Base-by-base conservation (phyloP, 2,888 invertebrate genomes). In the Nomada flava region DNA sequence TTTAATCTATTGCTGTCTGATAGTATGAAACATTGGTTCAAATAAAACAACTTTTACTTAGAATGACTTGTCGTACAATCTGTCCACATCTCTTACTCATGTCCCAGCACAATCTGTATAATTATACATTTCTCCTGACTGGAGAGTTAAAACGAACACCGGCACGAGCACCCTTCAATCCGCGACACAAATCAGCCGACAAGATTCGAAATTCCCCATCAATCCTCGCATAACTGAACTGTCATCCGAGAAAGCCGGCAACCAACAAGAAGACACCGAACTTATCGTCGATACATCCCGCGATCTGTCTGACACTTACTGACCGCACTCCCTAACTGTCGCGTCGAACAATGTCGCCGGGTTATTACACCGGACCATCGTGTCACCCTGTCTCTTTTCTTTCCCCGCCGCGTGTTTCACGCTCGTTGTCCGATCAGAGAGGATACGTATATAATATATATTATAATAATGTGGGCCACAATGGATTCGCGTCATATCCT, bases 401-500 rank as follows among this genome's bases (percentile, higher is more conserved):
- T 82, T 82, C 80, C 67, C 79, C 42, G 52, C 47, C 18, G 52
- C 52, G 18, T 65, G 64, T 78, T 74, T 80, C 85, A 80, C 88
- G 76, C 84, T 81, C 84, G 57, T 53, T 79, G 83, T 74, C 74
- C 79, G 63, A 62, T 81, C 77, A 42, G 47, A 71, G 88, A 88
- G 90, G 86, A 89, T 85, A 87, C 83, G 70, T 78, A 77, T 86
- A 83, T 81, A 84, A 89, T 86, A 89, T 90, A 87, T 89, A 91
- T 92, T 91, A 91, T 91, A 89, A 92, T 92, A 92, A 92, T 91
- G 88, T 90, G 89, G 90, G 90, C 89, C 89, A 93, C 93, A 93
- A 93, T 93, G 90, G 91, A 88, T 93, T 91, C 88, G 91, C 93
- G 93, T 93, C 93, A 93, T 90, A 93, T 93, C 93, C 93, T 93